These are phyloP conservation scores for Balanococcus diminutus DNA, from an alignment of 2,888 invertebrate genomes.

Conservation along the genomic window DNA sequence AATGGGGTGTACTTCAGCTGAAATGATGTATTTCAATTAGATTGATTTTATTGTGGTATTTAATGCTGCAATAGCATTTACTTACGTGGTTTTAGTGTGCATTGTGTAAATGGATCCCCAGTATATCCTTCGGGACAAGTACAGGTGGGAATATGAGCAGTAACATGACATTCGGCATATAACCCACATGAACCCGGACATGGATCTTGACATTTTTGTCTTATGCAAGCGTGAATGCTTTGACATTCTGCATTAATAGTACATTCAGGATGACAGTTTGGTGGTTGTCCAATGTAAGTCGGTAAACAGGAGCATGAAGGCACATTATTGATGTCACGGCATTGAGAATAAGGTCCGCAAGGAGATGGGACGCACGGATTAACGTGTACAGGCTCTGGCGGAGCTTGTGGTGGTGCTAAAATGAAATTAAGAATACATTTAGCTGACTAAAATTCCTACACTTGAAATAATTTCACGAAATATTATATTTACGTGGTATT, in stretches of 20 bases:
- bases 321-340: slow-evolving; percentile 60
- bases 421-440: no score
- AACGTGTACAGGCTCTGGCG: slow-evolving; percentile 57
- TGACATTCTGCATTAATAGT: slow-evolving; percentile 66
- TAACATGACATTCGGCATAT: slow-evolving; percentile 63
- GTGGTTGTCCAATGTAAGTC: slow-evolving; percentile 62
- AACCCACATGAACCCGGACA: slow-evolving; percentile 63
- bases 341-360: slow-evolving; percentile 61
- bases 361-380: slow-evolving; percentile 62
- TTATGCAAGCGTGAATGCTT: slow-evolving; percentile 61
- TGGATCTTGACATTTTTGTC: slow-evolving; percentile 63
- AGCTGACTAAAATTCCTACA: neutral
- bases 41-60: neutral
- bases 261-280: slow-evolving; percentile 78
- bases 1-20: neutral
- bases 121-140: slow-evolving; percentile 61
- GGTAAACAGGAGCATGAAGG: slow-evolving; percentile 62
- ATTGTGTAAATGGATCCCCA: slow-evolving; percentile 60
- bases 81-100: slow-evolving; percentile 61
- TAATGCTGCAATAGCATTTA: neutral
- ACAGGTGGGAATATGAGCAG: slow-evolving; percentile 64
- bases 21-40: neutral
- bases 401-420: slow-evolving; percentile 57
- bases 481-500: slow-evolving; percentile 59
- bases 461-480: neutral